Evolutionary conservation across 2,888 invertebrate genomes (phyloP), one percentile per base, ranked within the genome.

Genomic region (Tetropium fuscum): DNA sequence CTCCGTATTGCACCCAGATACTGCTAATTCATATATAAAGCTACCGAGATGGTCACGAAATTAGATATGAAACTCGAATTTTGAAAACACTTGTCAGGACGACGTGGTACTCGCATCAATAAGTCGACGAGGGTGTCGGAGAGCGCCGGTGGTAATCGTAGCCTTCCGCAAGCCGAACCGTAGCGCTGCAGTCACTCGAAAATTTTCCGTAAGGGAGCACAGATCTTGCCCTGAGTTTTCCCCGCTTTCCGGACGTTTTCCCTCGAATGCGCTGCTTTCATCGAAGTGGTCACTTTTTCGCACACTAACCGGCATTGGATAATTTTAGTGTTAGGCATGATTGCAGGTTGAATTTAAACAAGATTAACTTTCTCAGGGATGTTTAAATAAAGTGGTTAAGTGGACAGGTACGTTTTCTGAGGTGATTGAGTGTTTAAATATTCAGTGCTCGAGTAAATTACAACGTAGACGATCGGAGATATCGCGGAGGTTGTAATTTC

Each of bases 161-260:
- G 10, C n/a, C 22, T 16, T 51, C 18, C 51, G 51, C 18, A 6
- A 4, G 40, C 27, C 51, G 51, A 15, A 60, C 48, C 60, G 63
- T 43, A 63, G 68, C 68, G 68, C 68, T 64, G 68, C 65, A 66
- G 61, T 68, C 68, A 66, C 64, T 68, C 61, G 51, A 53, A 56
- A 38, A 25, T 51, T 45, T 41, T 62, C 60, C 54, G 59, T 34
- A 44, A 58, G 57, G 59, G 59, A 60, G 64, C 53, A 56, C 55
- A 62, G 54, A 63, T 41, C 47, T 48, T 56, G 58, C 55, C 48
- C 40, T 41, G 48, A 30, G 36, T 48, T 56, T 48, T 30, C 47
- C 36, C 56, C 41, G 11, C 16, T 51, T 38, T 16, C 40, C 15
- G 27, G 51, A 18, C 10, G 40, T 38, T 27, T 40, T 51, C n/a